Percentiles rank a stretch among this genome's conserved stretches.
These are phyloP conservation scores for Drosophila willistoni DNA, from an alignment of 1,140 invertebrate species.

Conservation along the genomic window DNA sequence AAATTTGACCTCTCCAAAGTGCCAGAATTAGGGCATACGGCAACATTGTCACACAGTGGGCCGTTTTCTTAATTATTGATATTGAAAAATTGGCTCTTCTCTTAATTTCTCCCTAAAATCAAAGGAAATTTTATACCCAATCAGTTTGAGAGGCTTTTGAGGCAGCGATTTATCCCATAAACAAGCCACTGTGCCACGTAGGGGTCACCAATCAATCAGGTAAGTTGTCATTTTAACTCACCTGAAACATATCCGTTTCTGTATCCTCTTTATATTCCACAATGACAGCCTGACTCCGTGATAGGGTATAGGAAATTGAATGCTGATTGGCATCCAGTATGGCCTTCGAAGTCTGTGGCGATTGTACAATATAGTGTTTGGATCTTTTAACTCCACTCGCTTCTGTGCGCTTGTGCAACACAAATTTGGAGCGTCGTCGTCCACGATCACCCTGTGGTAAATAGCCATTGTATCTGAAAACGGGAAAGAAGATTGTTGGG, in stretches of 20 bases:
- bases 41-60: no score
- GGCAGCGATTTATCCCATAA: no score
- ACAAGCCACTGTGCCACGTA: no score
- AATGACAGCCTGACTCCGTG: slow-evolving; percentile 97
- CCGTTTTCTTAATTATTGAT: no score
- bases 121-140: no score
- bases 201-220: background rate
- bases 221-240: slow-evolving; percentile 83
- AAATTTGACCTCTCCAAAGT: slow-evolving; percentile 45
- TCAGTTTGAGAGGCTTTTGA: no score
- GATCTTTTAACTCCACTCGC: slow-evolving; percentile 97
- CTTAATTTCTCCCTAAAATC: no score
- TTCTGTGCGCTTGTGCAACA: slow-evolving; percentile 91
- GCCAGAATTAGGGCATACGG: background rate
- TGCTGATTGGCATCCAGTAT: slow-evolving; percentile 95
- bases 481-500: slow-evolving; percentile 31
- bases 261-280: slow-evolving; percentile 98
- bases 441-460: slow-evolving; percentile 96
- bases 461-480: slow-evolving; percentile 95
- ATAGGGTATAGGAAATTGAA: slow-evolving; percentile 98
- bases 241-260: slow-evolving; percentile 99
- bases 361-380: slow-evolving; percentile 97
- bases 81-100: no score
- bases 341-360: slow-evolving; percentile 94
- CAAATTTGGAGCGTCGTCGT: slow-evolving; percentile 96